Evolutionary conservation across 2,113 vertebrate genomes (phyloP).

Genomic region (Sphyrna mokarran): DNA sequence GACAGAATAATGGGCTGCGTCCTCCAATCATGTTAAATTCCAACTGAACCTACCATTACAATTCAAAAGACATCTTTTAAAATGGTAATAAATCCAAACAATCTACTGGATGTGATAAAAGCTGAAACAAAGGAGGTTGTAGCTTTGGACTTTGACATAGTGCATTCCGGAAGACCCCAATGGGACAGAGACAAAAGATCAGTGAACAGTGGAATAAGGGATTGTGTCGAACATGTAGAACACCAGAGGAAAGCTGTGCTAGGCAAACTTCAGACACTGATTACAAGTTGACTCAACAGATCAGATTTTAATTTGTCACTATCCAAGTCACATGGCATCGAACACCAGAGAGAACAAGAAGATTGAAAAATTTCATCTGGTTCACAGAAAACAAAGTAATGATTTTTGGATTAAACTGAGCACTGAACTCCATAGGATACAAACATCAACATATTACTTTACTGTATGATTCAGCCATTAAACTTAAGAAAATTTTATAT

Average conservation of each 20-base stretch:
- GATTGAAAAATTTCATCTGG: neutral
- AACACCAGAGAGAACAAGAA: neutral
- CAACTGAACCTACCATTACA: conserved; percentile 47
- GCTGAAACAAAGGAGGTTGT: conserved; percentile 34
- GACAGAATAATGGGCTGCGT: conserved; percentile 39
- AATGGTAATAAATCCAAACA: conserved; percentile 50
- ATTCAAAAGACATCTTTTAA: conserved; percentile 48
- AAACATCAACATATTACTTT: neutral
- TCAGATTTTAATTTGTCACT: conserved; percentile 8
- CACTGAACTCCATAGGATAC: neutral
- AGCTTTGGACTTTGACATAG: conserved; percentile 15
- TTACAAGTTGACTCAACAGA: neutral
- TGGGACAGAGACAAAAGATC: conserved; percentile 14
- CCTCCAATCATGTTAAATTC: conserved; percentile 40
- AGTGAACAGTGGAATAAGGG: neutral
- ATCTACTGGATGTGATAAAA: conserved; percentile 39
- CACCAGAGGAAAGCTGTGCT: conserved; percentile 20
- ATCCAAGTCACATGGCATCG: neutral
- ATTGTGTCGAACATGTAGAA: conserved; percentile 28
- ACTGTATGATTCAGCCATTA: neutral
- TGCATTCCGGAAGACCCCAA: neutral
- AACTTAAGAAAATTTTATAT: neutral
- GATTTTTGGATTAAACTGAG: conserved; percentile 9
- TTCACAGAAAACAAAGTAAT: neutral
- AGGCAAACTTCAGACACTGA: neutral